These are phyloP conservation scores for Lysandra bellargus DNA, from an alignment of 2,888 invertebrate species.

Conservation along the genomic window DNA sequence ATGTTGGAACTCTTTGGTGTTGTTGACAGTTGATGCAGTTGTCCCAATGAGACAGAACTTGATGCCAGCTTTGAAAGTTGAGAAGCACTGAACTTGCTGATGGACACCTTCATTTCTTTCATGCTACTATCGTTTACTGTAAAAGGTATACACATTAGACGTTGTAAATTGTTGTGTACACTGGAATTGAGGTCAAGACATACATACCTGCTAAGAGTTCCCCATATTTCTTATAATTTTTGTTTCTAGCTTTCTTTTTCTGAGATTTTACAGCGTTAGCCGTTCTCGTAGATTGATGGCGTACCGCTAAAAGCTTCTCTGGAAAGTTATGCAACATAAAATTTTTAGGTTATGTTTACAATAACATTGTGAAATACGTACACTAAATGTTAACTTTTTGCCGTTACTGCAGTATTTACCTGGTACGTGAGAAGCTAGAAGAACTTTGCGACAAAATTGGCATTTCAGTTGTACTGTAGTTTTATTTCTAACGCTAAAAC, in stretches of 20 bases:
- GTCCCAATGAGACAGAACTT: constrained; percentile 78
- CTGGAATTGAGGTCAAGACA: constrained; percentile 33
- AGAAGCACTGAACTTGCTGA: constrained; percentile 83
- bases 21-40: constrained; percentile 79
- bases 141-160: constrained; percentile 42
- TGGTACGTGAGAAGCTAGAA: constrained; percentile 58
- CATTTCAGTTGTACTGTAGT: constrained; percentile 64
- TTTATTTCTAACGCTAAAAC: constrained; percentile 50
- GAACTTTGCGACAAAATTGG: constrained; percentile 67
- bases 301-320: constrained; percentile 58
- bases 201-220: constrained; percentile 84
- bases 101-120: constrained; percentile 84
- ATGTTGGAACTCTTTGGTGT: constrained; percentile 52
- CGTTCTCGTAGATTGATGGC: constrained; percentile 71
- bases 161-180: constrained; percentile 7
- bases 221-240: constrained; percentile 80
- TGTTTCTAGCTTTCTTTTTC: constrained; percentile 71
- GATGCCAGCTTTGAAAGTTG: constrained; percentile 84
- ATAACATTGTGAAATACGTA: constrained; percentile 30
- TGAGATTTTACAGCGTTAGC: constrained; percentile 60
- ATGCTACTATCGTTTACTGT: constrained; percentile 83
- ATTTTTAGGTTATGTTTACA: constrained; percentile 52
- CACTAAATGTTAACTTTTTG: not conserved
- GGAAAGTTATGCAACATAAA: constrained; percentile 69
- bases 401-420: constrained; percentile 49